phyloP scores from a whole-genome alignment of 2,113 vertebrate species.

The Rousettus leschenaultii region DNA sequence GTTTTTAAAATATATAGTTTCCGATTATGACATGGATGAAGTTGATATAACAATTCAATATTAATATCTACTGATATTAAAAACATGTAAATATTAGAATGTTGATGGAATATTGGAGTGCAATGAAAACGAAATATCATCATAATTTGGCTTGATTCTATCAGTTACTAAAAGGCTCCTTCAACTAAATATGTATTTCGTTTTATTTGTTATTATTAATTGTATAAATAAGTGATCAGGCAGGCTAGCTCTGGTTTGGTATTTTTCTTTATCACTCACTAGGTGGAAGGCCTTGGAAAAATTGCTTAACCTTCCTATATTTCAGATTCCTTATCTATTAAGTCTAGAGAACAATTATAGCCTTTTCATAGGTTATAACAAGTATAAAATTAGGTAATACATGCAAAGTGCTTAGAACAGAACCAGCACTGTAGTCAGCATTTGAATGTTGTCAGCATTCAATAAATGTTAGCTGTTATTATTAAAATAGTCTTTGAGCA shows the following conservation, averaged over 20 bases:
- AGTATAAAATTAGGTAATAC: not conserved
- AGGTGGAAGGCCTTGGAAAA: not conserved
- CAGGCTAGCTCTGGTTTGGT: not conserved
- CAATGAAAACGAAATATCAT: not conserved
- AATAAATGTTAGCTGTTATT: not conserved
- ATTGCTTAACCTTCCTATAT: not conserved
- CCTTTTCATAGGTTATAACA: not conserved
- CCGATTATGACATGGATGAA: not conserved
- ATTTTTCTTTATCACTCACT: not conserved
- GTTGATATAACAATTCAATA: not conserved
- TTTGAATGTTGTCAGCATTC: not conserved
- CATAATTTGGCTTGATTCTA: not conserved
- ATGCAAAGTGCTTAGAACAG: not conserved
- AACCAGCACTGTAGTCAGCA: not conserved
- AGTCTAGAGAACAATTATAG: not conserved
- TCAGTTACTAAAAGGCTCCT: not conserved
- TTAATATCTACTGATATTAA: not conserved
- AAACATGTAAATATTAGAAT: not conserved
- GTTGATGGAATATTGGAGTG: not conserved
- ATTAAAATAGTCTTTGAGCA: not conserved
- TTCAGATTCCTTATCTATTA: not conserved
- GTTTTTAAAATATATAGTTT: slow-evolving; percentile 16
- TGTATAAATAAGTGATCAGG: not conserved
- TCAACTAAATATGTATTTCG: not conserved
- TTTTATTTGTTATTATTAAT: not conserved